These are phyloP conservation scores for Corythaeola cristata DNA, from an alignment of 2,113 vertebrate species.

Conservation along the genomic window DNA sequence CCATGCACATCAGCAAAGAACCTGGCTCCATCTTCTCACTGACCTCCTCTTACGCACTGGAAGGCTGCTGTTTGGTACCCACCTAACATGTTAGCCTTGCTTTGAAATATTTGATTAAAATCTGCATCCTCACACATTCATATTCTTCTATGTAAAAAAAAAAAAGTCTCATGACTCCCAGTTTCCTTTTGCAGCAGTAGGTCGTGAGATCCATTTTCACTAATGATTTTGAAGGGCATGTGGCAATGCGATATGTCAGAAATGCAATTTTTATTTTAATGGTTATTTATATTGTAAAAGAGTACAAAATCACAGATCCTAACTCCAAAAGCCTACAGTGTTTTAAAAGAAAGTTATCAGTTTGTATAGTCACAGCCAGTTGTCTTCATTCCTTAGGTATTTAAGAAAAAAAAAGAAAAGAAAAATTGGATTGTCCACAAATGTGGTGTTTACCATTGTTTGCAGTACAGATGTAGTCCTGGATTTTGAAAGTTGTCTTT, in stretches of 20 bases:
- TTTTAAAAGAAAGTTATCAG: neutral
- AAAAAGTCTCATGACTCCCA: neutral
- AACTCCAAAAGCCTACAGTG: neutral
- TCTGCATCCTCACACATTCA: neutral
- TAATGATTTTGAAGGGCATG: neutral
- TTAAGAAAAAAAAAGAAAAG: neutral
- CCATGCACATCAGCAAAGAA: neutral
- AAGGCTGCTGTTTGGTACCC: neutral
- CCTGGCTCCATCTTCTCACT: neutral
- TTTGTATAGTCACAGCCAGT: neutral
- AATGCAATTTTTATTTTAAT: neutral
- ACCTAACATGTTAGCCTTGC: neutral
- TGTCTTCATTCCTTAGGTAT: neutral
- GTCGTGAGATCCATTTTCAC: neutral
- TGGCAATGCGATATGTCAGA: neutral
- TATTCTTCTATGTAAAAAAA: neutral
- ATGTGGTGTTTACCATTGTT: neutral
- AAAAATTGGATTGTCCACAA: neutral
- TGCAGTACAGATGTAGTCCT: neutral
- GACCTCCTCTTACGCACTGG: neutral
- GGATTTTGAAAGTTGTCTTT: neutral
- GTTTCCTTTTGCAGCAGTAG: neutral
- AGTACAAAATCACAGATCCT: neutral
- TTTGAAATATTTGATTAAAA: neutral
- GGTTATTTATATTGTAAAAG: neutral